Evolutionary conservation across 2,888 invertebrate genomes (phyloP).

Genomic region (Ophion slaviceki): DNA sequence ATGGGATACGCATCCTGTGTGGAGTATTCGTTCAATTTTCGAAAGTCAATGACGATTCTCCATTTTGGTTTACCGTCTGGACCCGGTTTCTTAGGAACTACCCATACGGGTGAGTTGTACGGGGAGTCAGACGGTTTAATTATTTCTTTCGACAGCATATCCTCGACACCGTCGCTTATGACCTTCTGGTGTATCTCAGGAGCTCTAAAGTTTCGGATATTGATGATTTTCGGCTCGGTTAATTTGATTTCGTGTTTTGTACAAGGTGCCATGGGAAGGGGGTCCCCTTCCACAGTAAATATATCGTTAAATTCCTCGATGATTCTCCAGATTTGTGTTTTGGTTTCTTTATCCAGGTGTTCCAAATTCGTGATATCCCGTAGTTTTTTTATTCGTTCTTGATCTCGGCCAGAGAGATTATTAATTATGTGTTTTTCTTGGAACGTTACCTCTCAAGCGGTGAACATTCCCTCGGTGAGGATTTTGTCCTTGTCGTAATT

Average conservation of each 20-base stretch:
- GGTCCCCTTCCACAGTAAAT: constrained; percentile 27
- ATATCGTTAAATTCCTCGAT: constrained; percentile 26
- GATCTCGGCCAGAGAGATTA: neutral
- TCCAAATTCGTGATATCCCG: constrained; percentile 9
- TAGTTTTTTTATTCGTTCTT: constrained; percentile 17
- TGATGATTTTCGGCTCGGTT: constrained; percentile 31
- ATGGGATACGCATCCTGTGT: constrained; percentile 38
- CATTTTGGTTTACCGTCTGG: constrained; percentile 40
- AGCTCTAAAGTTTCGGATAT: constrained; percentile 31
- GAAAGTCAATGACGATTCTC: constrained; percentile 44
- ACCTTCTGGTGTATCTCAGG: constrained; percentile 34
- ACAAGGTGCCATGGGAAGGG: constrained; percentile 26
- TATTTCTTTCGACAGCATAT: constrained; percentile 38
- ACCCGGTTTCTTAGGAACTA: constrained; percentile 50
- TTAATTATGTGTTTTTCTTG: constrained; percentile 2
- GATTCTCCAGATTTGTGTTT: constrained; percentile 17
- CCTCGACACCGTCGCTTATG: constrained; percentile 19
- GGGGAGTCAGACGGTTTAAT: constrained; percentile 27
- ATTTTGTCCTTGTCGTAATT: constrained; percentile 20
- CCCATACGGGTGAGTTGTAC: constrained; percentile 33
- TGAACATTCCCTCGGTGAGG: constrained; percentile 19
- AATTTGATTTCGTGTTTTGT: constrained; percentile 33
- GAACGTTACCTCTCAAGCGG: constrained; percentile 21
- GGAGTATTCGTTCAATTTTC: constrained; percentile 31
- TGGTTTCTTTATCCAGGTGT: constrained; percentile 6